phyloP scores from a whole-genome alignment of 2,888 invertebrate genomes.

The Nephrotoma appendiculata region DNA sequence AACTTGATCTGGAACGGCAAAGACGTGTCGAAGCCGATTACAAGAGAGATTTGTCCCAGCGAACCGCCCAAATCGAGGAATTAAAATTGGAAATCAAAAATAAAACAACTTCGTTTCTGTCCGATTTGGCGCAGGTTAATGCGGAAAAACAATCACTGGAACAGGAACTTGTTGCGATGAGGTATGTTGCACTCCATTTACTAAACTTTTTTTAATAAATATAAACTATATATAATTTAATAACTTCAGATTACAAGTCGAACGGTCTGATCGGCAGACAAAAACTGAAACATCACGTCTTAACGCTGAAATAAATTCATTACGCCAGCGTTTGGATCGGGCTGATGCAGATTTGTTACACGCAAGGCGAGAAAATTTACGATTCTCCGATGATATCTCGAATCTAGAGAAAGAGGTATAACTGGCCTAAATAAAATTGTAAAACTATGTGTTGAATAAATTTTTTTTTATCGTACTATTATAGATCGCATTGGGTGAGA shows the following conservation, averaged over 20 bases:
- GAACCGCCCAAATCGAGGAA: constrained; percentile 60
- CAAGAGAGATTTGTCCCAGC: constrained; percentile 61
- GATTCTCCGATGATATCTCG: constrained; percentile 63
- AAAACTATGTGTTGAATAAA: not conserved
- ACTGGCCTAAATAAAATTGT: not conserved
- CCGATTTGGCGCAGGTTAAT: constrained; percentile 58
- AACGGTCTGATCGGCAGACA: constrained; percentile 57
- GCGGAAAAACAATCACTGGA: constrained; percentile 67
- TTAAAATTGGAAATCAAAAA: constrained; percentile 64
- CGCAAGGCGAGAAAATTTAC: constrained; percentile 62
- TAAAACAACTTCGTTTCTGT: constrained; percentile 53
- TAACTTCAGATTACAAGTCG: constrained; percentile 36
- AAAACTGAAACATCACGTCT: constrained; percentile 61
- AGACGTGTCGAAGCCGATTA: constrained; percentile 60
- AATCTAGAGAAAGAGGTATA: constrained; percentile 71
- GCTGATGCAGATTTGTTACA: constrained; percentile 70
- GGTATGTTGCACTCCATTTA: constrained; percentile 21
- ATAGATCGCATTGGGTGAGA: constrained; percentile 43
- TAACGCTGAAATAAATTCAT: constrained; percentile 57
- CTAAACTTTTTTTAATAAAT: not conserved
- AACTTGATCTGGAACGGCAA: constrained; percentile 65
- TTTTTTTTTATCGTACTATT: not conserved
- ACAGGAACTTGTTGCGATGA: constrained; percentile 60
- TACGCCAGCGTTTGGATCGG: constrained; percentile 61
- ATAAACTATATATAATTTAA: not conserved